phyloP scores from a whole-genome alignment of 2,797 vertebrate genomes.

The Falco concolor region DNA sequence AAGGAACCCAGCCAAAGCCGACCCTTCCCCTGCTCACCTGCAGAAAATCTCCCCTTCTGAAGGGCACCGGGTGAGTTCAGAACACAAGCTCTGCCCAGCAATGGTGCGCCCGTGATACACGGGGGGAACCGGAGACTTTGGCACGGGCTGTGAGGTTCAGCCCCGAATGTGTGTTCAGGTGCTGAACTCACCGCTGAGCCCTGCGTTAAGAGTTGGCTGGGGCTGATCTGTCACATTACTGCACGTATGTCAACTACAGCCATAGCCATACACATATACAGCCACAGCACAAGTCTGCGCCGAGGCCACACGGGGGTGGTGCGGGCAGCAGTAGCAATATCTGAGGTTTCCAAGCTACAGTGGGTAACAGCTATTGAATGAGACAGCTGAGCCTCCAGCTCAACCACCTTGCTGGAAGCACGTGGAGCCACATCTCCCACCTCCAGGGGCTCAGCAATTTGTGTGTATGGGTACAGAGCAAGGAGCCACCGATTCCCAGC shows the following conservation, averaged over 20 bases:
- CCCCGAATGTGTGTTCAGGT: rapidly evolving
- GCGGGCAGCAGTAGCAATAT: rapidly evolving
- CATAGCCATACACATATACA: not conserved
- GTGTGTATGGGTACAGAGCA: rapidly evolving
- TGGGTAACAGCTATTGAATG: not conserved
- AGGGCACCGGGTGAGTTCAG: not conserved
- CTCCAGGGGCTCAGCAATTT: rapidly evolving
- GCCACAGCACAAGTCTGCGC: rapidly evolving
- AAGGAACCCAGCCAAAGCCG: not conserved
- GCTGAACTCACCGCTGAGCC: not conserved
- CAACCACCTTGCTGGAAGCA: not conserved
- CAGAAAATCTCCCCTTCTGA: not conserved
- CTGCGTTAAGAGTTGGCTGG: not conserved
- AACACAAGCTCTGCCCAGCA: not conserved
- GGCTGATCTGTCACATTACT: not conserved
- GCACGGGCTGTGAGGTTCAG: not conserved
- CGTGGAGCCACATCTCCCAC: not conserved
- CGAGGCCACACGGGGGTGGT: not conserved
- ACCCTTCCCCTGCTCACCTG: not conserved
- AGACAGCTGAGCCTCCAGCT: not conserved
- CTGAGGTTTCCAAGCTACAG: rapidly evolving
- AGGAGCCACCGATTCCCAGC: not conserved
- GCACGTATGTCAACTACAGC: not conserved
- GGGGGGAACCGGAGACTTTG: rapidly evolving
- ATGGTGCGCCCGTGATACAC: rapidly evolving